Conservation (phyloP, 2,113 vertebrate species). For the Grantiella picta region DNA sequence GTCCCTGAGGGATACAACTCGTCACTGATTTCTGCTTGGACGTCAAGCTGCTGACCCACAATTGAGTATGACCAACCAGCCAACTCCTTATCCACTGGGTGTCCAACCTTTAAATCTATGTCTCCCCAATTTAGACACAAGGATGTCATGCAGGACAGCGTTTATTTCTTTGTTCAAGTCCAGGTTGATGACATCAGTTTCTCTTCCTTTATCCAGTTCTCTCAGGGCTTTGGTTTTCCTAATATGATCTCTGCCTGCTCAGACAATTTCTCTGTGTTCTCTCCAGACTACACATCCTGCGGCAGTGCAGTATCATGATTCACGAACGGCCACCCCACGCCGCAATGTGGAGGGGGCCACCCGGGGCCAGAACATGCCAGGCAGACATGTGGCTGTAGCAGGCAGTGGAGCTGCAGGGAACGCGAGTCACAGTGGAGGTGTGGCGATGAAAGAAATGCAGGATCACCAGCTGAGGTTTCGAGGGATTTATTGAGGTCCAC, state of each 20-base stretch:
- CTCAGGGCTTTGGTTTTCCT: neutral
- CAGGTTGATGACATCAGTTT: neutral
- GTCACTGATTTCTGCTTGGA: neutral
- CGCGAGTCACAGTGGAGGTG: too few relatives aligned
- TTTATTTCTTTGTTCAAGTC: neutral
- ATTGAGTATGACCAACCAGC: neutral
- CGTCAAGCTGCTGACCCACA: rapidly evolving
- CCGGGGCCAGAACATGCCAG: too few relatives aligned
- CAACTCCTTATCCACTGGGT: neutral
- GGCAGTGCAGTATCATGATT: too few relatives aligned
- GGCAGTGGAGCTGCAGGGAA: too few relatives aligned
- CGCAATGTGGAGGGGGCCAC: too few relatives aligned
- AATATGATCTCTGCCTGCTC: neutral
- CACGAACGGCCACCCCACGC: too few relatives aligned
- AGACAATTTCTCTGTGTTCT: neutral
- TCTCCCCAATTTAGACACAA: neutral
- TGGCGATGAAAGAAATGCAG: too few relatives aligned
- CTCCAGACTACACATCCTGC: neutral
- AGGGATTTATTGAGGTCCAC: too few relatives aligned
- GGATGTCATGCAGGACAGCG: neutral
- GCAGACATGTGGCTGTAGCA: too few relatives aligned
- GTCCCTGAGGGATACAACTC: neutral
- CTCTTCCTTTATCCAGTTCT: neutral
- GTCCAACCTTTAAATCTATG: neutral
- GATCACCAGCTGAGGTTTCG: too few relatives aligned